Percentiles rank a stretch among this genome's conserved stretches.
Conservation (phyloP, 1,140 invertebrate species). For the Cydia splendana region DNA sequence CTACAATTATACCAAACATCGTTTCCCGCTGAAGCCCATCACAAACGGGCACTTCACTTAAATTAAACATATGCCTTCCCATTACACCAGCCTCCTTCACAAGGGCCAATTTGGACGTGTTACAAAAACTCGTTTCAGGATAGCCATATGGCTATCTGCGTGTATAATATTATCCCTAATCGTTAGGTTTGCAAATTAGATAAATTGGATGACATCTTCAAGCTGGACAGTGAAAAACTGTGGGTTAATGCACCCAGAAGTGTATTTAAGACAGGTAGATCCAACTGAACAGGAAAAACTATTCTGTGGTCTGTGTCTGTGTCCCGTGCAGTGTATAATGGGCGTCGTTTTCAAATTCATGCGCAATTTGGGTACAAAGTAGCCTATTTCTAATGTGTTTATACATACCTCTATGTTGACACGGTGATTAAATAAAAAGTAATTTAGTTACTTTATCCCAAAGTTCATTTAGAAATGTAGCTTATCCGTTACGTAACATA, state of each 20-base stretch:
- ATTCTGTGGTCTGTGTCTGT: no score
- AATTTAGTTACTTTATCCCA: no score
- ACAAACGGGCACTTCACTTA: slow-evolving; percentile 19
- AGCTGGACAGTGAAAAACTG: no score
- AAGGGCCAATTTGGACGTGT: slow-evolving; percentile 7
- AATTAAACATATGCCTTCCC: slow-evolving; percentile 22
- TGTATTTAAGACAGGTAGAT: no score
- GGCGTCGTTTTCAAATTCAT: no score
- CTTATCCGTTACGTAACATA: background rate
- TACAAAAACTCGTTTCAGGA: slow-evolving; percentile 11
- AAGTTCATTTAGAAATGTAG: background rate
- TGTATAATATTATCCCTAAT: background rate
- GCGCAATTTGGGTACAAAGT: no score
- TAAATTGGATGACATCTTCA: background rate
- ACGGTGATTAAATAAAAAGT: no score
- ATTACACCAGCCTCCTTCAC: background rate
- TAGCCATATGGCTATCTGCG: slow-evolving; percentile 19
- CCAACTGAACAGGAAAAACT: no score
- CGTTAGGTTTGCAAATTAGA: background rate
- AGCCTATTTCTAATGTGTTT: no score
- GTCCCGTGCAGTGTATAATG: no score
- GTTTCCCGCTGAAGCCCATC: background rate
- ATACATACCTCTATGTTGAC: no score
- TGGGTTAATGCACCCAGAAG: no score
- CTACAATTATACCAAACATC: background rate